These are phyloP conservation scores for Myopa tessellatipennis DNA, from an alignment of 2,888 invertebrate species.

Conservation along the genomic window DNA sequence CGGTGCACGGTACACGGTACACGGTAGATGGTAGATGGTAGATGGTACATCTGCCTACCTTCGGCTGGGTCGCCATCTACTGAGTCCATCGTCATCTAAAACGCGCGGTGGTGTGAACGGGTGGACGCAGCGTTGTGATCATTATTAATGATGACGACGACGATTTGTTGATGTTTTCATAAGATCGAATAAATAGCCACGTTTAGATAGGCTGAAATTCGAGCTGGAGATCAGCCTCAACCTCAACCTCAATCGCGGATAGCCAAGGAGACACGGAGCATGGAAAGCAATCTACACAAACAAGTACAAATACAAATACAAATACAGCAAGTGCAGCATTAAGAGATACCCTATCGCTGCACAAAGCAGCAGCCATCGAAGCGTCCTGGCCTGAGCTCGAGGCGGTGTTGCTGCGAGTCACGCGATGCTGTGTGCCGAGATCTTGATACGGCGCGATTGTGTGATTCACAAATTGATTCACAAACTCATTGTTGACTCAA, in stretches of 20 bases:
- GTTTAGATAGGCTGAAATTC: constrained; percentile 35
- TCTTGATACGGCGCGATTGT: constrained; percentile 47
- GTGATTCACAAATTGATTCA: constrained; percentile 51
- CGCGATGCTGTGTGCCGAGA: constrained; percentile 36
- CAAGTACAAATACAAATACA: constrained; percentile 13
- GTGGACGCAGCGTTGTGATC: constrained; percentile 54
- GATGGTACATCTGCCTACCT: no score
- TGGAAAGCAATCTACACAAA: neutral
- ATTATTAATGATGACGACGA: constrained; percentile 68
- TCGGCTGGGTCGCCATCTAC: no score
- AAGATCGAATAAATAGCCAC: constrained; percentile 59
- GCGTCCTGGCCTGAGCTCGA: constrained; percentile 17
- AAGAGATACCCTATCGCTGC: constrained; percentile 18
- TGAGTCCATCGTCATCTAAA: neutral
- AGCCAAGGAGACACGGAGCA: neutral
- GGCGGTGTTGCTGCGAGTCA: constrained; percentile 31
- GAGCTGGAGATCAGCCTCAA: constrained; percentile 52
- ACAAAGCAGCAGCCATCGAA: neutral
- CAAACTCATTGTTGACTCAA: constrained; percentile 44
- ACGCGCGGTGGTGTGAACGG: neutral
- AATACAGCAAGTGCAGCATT: constrained; percentile 27
- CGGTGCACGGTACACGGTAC: no score
- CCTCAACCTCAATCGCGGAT: constrained; percentile 39
- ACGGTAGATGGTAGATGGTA: no score
- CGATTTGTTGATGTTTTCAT: constrained; percentile 67